Evolutionary conservation across 2,113 vertebrate species (phyloP).

Genomic region (Chroicocephalus ridibundus): DNA sequence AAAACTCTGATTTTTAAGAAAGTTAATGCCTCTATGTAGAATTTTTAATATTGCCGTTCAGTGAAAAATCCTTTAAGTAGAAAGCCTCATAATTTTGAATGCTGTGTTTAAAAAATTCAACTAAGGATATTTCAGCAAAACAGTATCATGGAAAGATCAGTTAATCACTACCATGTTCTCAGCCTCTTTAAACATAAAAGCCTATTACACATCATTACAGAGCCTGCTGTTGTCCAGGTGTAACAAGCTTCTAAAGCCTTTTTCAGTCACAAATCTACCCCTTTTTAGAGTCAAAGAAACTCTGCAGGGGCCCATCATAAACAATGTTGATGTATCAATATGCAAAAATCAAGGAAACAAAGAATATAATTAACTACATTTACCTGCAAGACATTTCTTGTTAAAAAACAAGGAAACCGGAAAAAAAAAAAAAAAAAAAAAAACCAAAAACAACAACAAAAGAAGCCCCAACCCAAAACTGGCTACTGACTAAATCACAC

Average conservation of each 20-base stretch:
- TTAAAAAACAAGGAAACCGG: not conserved
- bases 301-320: not conserved
- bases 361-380: not conserved
- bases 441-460: not conserved
- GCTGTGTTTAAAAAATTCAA: not conserved
- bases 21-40: not conserved
- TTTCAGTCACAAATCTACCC: not conserved
- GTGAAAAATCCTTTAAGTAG: not conserved
- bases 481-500: not conserved
- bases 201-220: not conserved
- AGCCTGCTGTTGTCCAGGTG: not conserved
- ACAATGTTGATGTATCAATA: not conserved
- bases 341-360: not conserved
- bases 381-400: not conserved
- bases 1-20: not conserved
- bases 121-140: not conserved
- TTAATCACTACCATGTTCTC: not conserved
- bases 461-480: not conserved
- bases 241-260: not conserved
- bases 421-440: too few species aligned
- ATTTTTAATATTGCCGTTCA: not conserved
- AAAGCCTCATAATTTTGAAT: not conserved
- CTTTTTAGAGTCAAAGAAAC: not conserved
- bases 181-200: not conserved
- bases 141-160: not conserved